Evolutionary conservation across 2,113 vertebrate genomes (phyloP), one percentile per base, ranked within the genome.

Genomic region (Oncorhynchus masou): DNA sequence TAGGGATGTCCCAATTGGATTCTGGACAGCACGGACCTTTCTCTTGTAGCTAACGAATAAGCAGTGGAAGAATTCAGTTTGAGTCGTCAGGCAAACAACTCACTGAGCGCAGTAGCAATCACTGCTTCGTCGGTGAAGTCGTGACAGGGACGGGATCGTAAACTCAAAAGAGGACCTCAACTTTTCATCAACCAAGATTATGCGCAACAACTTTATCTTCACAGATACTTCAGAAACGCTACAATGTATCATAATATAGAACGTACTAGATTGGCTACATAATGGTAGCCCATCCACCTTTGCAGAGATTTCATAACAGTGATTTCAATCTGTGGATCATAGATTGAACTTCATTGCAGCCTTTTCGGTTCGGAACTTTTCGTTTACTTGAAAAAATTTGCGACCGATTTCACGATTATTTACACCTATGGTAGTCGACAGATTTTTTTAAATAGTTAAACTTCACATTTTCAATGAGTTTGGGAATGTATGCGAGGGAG

Each of bases 101-200:
- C 31, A 31, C 31, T 31, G 31, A 24, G 5, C 62, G 62, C 24
- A 65, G n/a, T 25, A 65, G 62, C n/a, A 65, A 27, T 22, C 80
- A 80, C 84, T 86, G 80, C 84, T 87, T 82, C 8, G 84, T 88
- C 70, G 88, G 79, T 90, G 92, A 92, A 93, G 89, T 31, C 31
- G 92, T 90, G 91, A 90, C 91, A 5, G 90, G 89, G 82, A 86
- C 80, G 85, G 87, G 83, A 90, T 91, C 89, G 62, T 25, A 59
- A 59, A 59, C 57, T 65, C 7, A 65, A 24, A 8, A 24, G 62
- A 24, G n/a, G 9, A 25, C 3, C 24, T 22, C 12, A 62, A 65
- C 22, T 20, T 25, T 24, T 59, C 48, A 49, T 49, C 48, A 49
- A 49, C 48, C 8, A 49, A 5, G 57, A 49, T 49, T 49, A 13